Base-by-base conservation (phyloP, 2,113 vertebrate genomes). In the Zosterops lateralis region DNA sequence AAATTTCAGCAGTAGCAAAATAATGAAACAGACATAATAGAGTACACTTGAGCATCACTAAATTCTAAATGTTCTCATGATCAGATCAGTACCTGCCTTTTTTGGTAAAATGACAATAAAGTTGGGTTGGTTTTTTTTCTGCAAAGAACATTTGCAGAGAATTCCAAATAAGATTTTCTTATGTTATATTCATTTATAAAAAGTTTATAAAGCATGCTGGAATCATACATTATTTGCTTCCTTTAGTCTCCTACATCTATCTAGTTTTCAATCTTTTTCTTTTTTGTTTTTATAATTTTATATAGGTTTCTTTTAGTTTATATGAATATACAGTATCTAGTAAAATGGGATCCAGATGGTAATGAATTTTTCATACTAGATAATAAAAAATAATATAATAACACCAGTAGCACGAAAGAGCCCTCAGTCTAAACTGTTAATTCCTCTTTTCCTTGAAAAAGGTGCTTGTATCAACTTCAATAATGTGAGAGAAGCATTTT, bases 371-470 rank as follows among this genome's bases (percentile, higher is more conserved):
- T 68, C 57, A 53, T 74, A 36, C 22, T 25, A 78, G 45, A 61
- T 29, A 87, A 90, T 32, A 81, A 90, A 74, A 88, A 87, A 58
- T 60, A 51, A 76, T 44, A 60, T 60, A 80, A 34, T 47, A 76
- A 85, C 34, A 85, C 36, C 44, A 95, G 79, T 45, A 88, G 72
- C 47, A 87, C 0, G 3, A 64, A 32, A 90, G 38, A 87, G 16
- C 13, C n/a, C 64, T 80, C 61, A 64, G 28, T 90, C 36, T 53
- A 87, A 93, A 81, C 47, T 42, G 38, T 17, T 56, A 86, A 84
- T 70, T 91, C 71, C 32, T 60, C 48, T 62, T 87, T 94, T 88
- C 64, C 64, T 65, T 56, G 44, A 32, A 90, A 90, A 89, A 92
- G 34, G 32, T 57, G 44, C 36, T 25, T 38, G 8, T 48, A 87